Evolutionary conservation across 2,113 vertebrate genomes (phyloP).

Genomic region (Heterotis niloticus): DNA sequence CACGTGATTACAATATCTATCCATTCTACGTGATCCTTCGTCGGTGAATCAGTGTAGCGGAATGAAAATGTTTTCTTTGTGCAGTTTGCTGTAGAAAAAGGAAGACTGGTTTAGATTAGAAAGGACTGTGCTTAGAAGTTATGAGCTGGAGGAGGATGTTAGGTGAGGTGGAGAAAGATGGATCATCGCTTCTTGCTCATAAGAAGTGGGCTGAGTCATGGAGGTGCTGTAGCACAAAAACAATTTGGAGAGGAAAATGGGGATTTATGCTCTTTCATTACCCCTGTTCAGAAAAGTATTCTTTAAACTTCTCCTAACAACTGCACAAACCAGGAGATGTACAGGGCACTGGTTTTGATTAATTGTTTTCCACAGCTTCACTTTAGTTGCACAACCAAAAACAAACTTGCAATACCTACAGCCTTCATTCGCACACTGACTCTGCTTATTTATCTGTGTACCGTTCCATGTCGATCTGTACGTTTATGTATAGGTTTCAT

Average conservation of each 20-base stretch:
- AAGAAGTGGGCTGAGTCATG: background rate
- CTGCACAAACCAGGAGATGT: background rate
- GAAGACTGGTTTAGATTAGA: background rate
- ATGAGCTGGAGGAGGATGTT: background rate
- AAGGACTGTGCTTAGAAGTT: background rate
- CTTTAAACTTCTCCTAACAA: too few relatives aligned
- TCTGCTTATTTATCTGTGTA: too few relatives aligned
- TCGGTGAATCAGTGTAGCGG: constrained; percentile 10
- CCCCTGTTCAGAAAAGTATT: too few relatives aligned
- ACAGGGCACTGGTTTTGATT: background rate
- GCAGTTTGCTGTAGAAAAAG: background rate
- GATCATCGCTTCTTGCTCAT: background rate
- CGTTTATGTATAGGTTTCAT: background rate
- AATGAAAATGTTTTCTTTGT: background rate
- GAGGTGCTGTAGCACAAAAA: background rate
- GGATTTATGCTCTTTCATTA: too few relatives aligned
- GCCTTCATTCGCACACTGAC: background rate
- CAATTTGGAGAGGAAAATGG: too few relatives aligned
- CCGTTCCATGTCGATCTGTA: background rate
- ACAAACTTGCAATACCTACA: too few relatives aligned
- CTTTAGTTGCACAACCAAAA: background rate
- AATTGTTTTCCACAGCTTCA: background rate
- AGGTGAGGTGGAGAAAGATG: background rate
- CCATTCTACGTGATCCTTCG: background rate
- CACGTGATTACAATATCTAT: background rate